Evolutionary conservation across 2,113 vertebrate genomes (phyloP).

Genomic region (Hyaena hyaena): DNA sequence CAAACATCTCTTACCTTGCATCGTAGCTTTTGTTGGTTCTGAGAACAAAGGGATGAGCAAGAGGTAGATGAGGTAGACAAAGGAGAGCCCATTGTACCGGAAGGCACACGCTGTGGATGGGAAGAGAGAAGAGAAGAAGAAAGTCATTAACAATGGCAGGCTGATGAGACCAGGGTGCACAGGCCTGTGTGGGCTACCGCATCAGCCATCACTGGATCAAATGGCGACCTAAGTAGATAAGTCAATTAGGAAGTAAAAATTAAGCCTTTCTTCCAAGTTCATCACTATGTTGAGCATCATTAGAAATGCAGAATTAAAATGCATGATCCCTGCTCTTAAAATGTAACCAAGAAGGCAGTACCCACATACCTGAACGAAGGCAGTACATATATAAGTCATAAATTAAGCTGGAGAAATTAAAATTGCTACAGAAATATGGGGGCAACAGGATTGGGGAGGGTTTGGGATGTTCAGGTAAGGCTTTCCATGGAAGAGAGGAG

Average conservation of each 20-base stretch:
- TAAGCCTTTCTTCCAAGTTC: not conserved
- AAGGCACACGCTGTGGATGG: conserved; percentile 93
- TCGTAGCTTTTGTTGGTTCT: conserved; percentile 94
- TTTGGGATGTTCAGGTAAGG: not conserved
- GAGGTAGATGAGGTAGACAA: conserved; percentile 99
- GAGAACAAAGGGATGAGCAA: conserved; percentile 97
- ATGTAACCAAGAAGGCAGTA: not conserved
- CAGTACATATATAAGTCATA: not conserved
- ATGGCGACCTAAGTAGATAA: accelerated
- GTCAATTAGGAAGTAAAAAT: not conserved
- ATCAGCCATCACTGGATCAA: not conserved
- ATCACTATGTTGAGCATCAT: too few species aligned
- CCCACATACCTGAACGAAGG: not conserved
- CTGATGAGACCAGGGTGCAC: accelerated
- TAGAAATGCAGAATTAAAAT: not conserved
- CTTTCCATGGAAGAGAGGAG: not conserved
- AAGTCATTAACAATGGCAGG: not conserved
- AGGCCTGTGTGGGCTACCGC: accelerated
- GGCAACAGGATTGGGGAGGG: too few species aligned
- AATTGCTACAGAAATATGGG: not conserved
- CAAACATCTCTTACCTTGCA: conserved; percentile 92
- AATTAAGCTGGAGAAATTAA: not conserved
- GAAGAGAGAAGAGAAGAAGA: conserved; percentile 63
- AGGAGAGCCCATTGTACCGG: conserved; percentile 98
- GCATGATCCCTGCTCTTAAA: not conserved